Evolutionary conservation across 1,140 invertebrate species (phyloP), one percentile per base, ranked within the genome.

Genomic region (Grapholita molesta): DNA sequence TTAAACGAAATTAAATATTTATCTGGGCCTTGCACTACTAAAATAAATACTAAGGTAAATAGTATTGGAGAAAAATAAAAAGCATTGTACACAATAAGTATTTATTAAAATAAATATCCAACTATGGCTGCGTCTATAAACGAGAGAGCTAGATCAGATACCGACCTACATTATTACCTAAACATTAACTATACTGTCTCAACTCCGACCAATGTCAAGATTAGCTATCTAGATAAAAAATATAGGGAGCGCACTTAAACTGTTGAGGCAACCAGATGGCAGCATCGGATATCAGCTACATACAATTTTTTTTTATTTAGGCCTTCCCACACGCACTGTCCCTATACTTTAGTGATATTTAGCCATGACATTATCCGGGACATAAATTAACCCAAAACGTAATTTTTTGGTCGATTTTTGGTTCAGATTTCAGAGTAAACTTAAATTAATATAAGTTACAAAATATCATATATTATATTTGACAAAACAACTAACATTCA

Each of bases 21-120:
- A n/a, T n/a, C n/a, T n/a, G n/a, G n/a, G n/a, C n/a, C n/a, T n/a
- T n/a, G n/a, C n/a, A n/a, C n/a, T n/a, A n/a, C n/a, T n/a, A n/a
- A n/a, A n/a, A n/a, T n/a, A n/a, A n/a, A n/a, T n/a, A n/a, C n/a
- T n/a, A n/a, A n/a, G n/a, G 11, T 32, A 9, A 32, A 38, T 38
- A n/a, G 38, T 42, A n/a, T 12, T 15, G n/a, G 38, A 15, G 15
- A 8, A 2, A 21, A 48, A 48, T 48, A 21, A 48, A 48, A 48
- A 21, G 8, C 42, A 21, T 48, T 25, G 3, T 55, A 55, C 21
- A 28, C 53, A 55, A 55, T 55, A 28, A 55, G 55, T 61, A 28
- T 61, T 61, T 28, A 61, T 61, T 28, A 61, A 61, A 61, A 61
- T 61, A 61, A 61, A 61, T 61, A 61, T 61, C 24, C 55, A 61